Conservation (phyloP, 1,140 invertebrate genomes). For the Pseudoatta argentina region DNA sequence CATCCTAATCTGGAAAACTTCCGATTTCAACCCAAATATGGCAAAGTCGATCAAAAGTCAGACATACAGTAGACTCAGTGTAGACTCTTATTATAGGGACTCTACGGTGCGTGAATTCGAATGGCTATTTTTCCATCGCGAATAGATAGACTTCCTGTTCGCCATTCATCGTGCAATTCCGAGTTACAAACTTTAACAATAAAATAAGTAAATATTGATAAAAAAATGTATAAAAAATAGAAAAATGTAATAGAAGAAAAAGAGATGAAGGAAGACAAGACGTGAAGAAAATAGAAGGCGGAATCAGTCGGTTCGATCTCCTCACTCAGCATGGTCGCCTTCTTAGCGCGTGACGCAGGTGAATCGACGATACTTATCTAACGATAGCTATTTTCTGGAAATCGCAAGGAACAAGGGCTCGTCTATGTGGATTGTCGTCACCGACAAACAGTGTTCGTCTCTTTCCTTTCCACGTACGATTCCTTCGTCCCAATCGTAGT, state of each 20-base stretch:
- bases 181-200: conserved; percentile 44
- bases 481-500: not conserved
- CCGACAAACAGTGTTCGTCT: conserved; percentile 4
- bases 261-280: not conserved
- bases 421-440: conserved; percentile 21
- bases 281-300: conserved; percentile 47
- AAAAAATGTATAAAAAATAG: conserved; percentile 50
- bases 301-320: conserved; percentile 35
- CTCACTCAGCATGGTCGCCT: conserved; percentile 7
- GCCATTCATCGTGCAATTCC: not conserved
- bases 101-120: not conserved
- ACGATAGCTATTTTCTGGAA: conserved; percentile 52
- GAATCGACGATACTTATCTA: conserved; percentile 36
- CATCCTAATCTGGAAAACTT: too few relatives aligned
- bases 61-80: too few relatives aligned
- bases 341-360: conserved; percentile 31
- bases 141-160: conserved; percentile 27
- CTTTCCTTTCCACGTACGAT: conserved; percentile 18
- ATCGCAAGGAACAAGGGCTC: not conserved
- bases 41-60: too few relatives aligned
- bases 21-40: too few relatives aligned
- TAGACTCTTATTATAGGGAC: too few relatives aligned
- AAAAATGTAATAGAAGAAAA: not conserved
- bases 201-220: conserved; percentile 46
- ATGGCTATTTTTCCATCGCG: not conserved